phyloP scores from a whole-genome alignment of 2,113 vertebrate genomes.

The Otolemur garnettii region DNA sequence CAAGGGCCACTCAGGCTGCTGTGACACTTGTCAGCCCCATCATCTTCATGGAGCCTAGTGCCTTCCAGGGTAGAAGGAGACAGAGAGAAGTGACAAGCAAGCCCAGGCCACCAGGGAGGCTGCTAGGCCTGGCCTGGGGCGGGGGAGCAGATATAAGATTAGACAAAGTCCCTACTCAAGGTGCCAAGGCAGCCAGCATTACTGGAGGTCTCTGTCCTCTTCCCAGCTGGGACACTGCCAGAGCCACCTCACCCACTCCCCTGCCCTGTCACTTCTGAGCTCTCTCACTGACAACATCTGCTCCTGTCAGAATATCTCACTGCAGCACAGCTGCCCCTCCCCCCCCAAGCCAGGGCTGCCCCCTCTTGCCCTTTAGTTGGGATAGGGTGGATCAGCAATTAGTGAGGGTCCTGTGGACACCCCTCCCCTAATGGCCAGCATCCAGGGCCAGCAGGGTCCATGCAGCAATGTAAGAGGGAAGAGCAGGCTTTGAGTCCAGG shows the following conservation, averaged over 20 bases:
- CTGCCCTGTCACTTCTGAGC: neutral
- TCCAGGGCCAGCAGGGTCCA: neutral
- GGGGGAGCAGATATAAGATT: neutral
- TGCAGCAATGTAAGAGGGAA: neutral
- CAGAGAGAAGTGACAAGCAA: neutral
- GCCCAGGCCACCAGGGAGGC: neutral
- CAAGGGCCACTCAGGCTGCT: neutral
- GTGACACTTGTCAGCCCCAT: neutral
- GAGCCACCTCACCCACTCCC: constrained; percentile 50
- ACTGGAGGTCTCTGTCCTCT: constrained; percentile 41
- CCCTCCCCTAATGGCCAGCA: neutral
- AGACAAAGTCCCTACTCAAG: neutral
- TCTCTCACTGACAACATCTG: constrained; percentile 48
- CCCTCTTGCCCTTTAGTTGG: neutral
- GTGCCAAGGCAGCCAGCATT: neutral
- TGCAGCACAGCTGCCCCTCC: neutral
- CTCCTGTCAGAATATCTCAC: constrained; percentile 33
- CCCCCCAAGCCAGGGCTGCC: neutral
- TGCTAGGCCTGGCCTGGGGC: neutral
- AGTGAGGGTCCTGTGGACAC: neutral
- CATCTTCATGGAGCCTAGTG: neutral
- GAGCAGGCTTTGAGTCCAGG: neutral
- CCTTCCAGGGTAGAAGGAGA: neutral
- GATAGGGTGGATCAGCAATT: neutral
- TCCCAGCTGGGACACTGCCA: constrained; percentile 7